These are phyloP conservation scores for Dorcus hopei DNA, from an alignment of 2,888 invertebrate genomes.

Conservation along the genomic window DNA sequence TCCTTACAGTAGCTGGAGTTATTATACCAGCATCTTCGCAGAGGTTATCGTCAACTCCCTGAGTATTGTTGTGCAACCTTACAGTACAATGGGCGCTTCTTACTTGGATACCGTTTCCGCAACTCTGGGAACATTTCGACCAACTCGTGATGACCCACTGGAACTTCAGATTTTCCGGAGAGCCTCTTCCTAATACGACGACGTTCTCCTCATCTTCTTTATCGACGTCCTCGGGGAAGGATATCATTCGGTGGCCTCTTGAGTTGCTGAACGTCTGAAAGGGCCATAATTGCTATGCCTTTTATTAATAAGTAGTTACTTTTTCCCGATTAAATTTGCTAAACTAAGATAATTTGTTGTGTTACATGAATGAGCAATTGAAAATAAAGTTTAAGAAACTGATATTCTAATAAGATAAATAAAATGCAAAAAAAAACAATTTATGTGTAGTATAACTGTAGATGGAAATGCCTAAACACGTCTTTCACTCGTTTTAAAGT, in stretches of 20 bases:
- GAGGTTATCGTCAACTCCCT: constrained; percentile 61
- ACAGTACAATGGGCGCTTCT: constrained; percentile 73
- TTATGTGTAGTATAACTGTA: too few species aligned
- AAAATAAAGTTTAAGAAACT: not conserved
- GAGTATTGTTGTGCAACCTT: constrained; percentile 54
- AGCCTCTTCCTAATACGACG: constrained; percentile 30
- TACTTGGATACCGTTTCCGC: constrained; percentile 73
- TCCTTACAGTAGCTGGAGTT: constrained; percentile 61
- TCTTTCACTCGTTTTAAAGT: too few species aligned
- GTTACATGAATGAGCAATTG: not conserved
- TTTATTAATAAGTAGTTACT: constrained; percentile 41
- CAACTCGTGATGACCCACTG: constrained; percentile 81
- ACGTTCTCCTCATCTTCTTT: constrained; percentile 23
- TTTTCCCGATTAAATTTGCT: constrained; percentile 9
- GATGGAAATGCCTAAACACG: too few species aligned
- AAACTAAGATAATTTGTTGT: not conserved
- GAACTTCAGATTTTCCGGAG: constrained; percentile 57
- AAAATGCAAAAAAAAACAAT: too few species aligned
- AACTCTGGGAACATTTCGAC: constrained; percentile 82
- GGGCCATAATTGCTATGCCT: constrained; percentile 76
- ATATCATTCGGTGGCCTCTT: constrained; percentile 66
- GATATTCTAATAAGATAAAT: not conserved
- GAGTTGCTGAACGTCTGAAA: constrained; percentile 73
- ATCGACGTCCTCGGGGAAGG: constrained; percentile 41
- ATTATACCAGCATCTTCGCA: constrained; percentile 70